These are phyloP conservation scores for Tylochromis polylepis DNA, from an alignment of 2,113 vertebrate species.

Conservation along the genomic window DNA sequence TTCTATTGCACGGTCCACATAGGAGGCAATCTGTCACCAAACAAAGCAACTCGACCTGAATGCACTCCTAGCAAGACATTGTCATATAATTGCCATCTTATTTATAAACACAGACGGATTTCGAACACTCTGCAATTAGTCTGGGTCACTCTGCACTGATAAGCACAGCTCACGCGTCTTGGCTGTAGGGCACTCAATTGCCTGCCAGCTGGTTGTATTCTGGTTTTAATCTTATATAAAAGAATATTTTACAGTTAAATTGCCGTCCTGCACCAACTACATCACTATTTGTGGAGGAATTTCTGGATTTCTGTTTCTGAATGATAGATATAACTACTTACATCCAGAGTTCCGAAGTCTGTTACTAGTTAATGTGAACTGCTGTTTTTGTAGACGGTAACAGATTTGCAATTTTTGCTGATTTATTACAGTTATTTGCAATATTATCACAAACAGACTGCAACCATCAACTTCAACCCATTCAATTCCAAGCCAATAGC, in stretches of 20 bases:
- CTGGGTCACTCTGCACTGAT: background rate
- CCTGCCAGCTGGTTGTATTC: background rate
- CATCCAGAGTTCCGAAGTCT: background rate
- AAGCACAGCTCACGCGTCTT: accelerated
- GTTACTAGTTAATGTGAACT: background rate
- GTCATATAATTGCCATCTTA: background rate
- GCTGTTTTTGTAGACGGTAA: background rate
- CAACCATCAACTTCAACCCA: background rate
- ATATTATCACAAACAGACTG: background rate
- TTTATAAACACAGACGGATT: background rate
- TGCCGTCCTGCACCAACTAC: background rate
- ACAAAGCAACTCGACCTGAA: background rate
- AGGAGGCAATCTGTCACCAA: background rate
- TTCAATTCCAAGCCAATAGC: background rate
- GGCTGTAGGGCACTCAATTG: background rate
- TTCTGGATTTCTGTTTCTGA: background rate
- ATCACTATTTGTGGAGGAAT: background rate
- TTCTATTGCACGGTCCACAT: background rate
- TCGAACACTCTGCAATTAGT: background rate
- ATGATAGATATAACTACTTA: background rate
- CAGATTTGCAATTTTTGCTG: background rate
- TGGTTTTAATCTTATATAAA: background rate
- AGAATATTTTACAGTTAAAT: background rate
- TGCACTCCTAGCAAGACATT: background rate
- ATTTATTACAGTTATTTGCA: background rate